Percentiles rank a stretch among this genome's conserved stretches.
These are phyloP conservation scores for Calliscelio sp. DNA, from an alignment of 2,888 invertebrate genomes.

Conservation along the genomic window DNA sequence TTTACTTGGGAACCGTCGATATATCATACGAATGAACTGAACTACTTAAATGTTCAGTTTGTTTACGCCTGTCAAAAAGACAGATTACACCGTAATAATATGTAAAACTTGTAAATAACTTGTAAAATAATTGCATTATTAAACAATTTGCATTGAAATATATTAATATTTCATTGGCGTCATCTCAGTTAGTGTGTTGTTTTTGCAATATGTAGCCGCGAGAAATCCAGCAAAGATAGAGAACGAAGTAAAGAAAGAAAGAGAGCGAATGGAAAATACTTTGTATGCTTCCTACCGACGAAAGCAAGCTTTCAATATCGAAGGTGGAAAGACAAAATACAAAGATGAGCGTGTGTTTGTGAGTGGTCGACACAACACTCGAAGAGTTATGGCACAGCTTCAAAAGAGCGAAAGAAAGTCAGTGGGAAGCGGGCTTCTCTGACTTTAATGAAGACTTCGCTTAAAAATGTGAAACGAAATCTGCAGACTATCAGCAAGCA, in stretches of 20 bases:
- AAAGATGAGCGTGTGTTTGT: conserved; percentile 50
- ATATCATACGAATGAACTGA: no score
- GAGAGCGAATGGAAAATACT: conserved; percentile 58
- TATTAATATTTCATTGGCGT: conserved; percentile 41
- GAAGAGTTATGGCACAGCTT: conserved; percentile 63
- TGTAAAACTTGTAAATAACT: no score
- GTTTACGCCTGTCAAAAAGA: no score
- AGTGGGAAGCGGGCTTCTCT: conserved; percentile 45
- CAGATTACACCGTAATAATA: no score
- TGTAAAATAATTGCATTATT: no score
- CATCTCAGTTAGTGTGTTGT: conserved; percentile 11
- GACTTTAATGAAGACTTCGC: conserved; percentile 55
- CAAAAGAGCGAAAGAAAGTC: conserved; percentile 64
- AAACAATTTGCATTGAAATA: no score
- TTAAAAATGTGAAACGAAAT: conserved; percentile 55
- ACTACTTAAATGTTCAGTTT: no score
- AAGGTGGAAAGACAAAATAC: conserved; percentile 51
- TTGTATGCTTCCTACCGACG: conserved; percentile 49
- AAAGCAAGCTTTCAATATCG: conserved; percentile 55
- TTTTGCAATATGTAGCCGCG: conserved; percentile 51
- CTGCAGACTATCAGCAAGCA: conserved; percentile 33
- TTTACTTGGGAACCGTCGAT: no score
- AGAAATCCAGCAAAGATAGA: conserved; percentile 33
- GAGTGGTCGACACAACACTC: conserved; percentile 52
- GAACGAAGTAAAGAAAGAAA: conserved; percentile 6